Conservation (phyloP, 2,113 vertebrate species). For the Protomyctophum bolini region DNA sequence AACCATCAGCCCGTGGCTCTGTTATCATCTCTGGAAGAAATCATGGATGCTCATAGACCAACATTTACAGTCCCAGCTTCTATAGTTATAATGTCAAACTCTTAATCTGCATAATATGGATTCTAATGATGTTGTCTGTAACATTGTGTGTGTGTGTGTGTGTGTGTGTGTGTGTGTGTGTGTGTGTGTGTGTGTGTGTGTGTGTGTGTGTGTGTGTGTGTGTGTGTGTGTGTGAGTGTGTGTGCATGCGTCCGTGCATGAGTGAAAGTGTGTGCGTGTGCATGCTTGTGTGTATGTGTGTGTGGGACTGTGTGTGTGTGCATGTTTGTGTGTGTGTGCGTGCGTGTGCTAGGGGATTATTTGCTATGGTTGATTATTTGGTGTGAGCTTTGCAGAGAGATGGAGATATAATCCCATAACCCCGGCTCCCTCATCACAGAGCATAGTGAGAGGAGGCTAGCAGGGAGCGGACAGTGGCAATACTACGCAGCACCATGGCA, state of each 20-base stretch:
- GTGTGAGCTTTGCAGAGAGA: conserved; percentile 74
- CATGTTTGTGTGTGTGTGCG: conserved; percentile 43
- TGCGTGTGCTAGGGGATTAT: conserved; percentile 71
- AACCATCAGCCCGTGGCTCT: too few relatives aligned
- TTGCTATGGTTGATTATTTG: conserved; percentile 77
- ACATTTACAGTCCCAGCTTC: too few relatives aligned
- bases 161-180: conserved; percentile 19
- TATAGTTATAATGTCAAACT: too few relatives aligned
- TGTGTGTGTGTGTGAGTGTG: conserved; percentile 17
- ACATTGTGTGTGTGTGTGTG: background rate
- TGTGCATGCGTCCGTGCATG: background rate
- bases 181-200: conserved; percentile 36
- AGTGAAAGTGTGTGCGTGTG: background rate
- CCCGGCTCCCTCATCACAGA: background rate
- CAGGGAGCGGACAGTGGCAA: background rate
- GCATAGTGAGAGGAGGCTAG: conserved; percentile 23
- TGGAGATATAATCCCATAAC: conserved; percentile 74
- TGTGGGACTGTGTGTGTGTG: conserved; percentile 36
- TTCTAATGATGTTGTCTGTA: too few relatives aligned
- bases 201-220: conserved; percentile 48
- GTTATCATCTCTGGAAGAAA: too few relatives aligned
- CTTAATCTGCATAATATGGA: too few relatives aligned
- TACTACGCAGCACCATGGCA: background rate
- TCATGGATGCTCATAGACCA: too few relatives aligned
- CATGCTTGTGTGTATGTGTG: conserved; percentile 18